Evolutionary conservation across 2,113 vertebrate genomes (phyloP), one percentile per base, ranked within the genome.

Genomic region (Oxyruncus cristatus): DNA sequence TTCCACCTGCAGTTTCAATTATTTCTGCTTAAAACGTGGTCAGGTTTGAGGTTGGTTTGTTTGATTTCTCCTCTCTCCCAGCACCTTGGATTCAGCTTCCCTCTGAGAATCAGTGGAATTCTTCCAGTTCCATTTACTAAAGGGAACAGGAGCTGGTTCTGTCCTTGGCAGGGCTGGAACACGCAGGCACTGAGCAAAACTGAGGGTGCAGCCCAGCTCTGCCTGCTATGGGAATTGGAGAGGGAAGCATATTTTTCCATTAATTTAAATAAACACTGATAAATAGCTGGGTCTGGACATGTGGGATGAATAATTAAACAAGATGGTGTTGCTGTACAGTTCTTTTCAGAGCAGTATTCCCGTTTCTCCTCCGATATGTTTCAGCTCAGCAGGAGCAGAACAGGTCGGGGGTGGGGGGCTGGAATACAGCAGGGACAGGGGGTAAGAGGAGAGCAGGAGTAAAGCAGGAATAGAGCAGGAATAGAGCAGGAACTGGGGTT

Each of bases 251-350:
- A 19, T 49, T 73, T 66, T 32, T 79, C 49, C 35, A 6, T 49
- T 49, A 44, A 62, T 84, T 72, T 16, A 37, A 76, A 67, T 35
- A 41, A 72, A 55, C 28, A 6, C 27, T 37, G 35, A 35, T 30
- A 28, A 32, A 59, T 32, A 53, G 62, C 12, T 33, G 67, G 16
- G 58, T 32, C 47, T 42, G 75, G 33, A 8, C 8, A 2, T 30
- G 53, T 1, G 21, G 50, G 52, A 2, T 28, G 49, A 55, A 50
- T 52, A 18, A 27, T 18, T 55, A 24, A 68, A 37, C 14, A 17
- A 42, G 50, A 10, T 12, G 3, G 3, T 4, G 30, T 24, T 41
- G 35, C 70, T 47, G 53, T 3, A 1, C 2, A 2, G n/a, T 8
- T 52, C 32, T 18, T 71, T 52, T 6, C 59, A 18, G 44, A 56